phyloP scores from a whole-genome alignment of 1,140 invertebrate genomes.

The Planococcus citri region DNA sequence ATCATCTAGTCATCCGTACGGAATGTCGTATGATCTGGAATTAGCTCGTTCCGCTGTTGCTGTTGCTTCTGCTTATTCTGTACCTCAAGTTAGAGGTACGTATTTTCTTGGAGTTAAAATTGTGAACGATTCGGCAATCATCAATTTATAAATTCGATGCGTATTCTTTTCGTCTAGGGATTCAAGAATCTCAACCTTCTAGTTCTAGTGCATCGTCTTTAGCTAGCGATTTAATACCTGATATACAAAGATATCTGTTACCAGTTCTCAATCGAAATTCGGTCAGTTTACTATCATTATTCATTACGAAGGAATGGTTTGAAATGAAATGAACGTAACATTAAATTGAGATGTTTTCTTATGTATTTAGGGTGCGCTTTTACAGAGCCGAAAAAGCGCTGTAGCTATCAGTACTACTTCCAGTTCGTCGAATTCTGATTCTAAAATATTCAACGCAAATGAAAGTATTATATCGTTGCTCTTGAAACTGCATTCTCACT shows the following conservation, averaged over 20 bases:
- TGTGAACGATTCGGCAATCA: no score
- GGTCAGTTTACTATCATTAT: neutral
- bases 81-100: neutral
- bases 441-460: slow-evolving; percentile 35
- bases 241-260: neutral
- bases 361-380: neutral
- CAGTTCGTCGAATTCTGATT: neutral
- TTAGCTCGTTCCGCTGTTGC: neutral
- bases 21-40: neutral
- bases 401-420: neutral
- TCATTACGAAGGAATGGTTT: no score
- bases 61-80: neutral
- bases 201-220: neutral
- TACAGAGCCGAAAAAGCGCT: neutral
- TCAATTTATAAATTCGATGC: neutral
- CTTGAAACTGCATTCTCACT: slow-evolving; percentile 82
- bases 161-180: neutral
- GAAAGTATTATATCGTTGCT: slow-evolving; percentile 86
- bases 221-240: neutral
- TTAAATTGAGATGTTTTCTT: no score
- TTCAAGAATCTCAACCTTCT: neutral
- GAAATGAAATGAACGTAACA: no score
- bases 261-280: neutral
- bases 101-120: neutral
- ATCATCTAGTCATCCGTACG: neutral